Percentiles rank a stretch among this genome's conserved stretches.
phyloP scores from a whole-genome alignment of 92 coral and sea anemone genomes.

The Palythoa grandis region DNA sequence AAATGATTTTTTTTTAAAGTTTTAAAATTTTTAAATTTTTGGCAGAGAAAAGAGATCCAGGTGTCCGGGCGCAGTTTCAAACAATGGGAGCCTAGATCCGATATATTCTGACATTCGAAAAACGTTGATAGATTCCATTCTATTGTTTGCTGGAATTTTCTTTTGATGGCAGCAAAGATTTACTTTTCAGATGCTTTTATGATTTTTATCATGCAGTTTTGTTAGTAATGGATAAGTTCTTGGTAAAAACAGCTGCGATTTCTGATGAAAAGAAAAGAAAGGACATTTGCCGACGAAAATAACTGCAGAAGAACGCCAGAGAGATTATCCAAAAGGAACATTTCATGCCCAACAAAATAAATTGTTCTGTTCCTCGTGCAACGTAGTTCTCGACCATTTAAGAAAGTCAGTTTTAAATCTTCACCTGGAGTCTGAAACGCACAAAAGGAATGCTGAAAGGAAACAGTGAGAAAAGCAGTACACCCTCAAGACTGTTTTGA shows the following conservation, averaged over 20 bases:
- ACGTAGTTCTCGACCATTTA: slow-evolving; percentile 14
- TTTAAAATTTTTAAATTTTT: too few species aligned
- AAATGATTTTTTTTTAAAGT: background rate
- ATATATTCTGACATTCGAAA: too few species aligned
- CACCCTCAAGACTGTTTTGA: slow-evolving; percentile 29
- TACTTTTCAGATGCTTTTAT: too few species aligned
- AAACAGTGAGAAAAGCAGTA: slow-evolving; percentile 18
- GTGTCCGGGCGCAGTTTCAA: too few species aligned
- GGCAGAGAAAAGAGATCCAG: background rate
- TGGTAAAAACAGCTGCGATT: background rate
- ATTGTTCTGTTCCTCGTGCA: slow-evolving; percentile 10
- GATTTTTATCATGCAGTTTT: too few species aligned
- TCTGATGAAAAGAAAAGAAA: slow-evolving; percentile 4
- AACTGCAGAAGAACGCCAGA: slow-evolving; percentile 16
- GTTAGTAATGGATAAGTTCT: too few species aligned
- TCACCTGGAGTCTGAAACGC: slow-evolving; percentile 19
- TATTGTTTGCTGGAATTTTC: too few species aligned
- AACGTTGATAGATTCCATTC: too few species aligned
- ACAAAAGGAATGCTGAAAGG: slow-evolving; percentile 19
- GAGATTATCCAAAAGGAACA: slow-evolving; percentile 4
- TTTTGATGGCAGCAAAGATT: too few species aligned
- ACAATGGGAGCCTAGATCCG: too few species aligned
- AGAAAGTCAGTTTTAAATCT: slow-evolving; percentile 12
- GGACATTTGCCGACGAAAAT: background rate
- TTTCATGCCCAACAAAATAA: slow-evolving; percentile 10